Percentiles rank a stretch among this genome's conserved stretches.
Evolutionary conservation across 30 jellyfish, hydroid and myxozoan genomes (phyloP).

Genomic region (Aurelia aurita complex sp. Pacific): DNA sequence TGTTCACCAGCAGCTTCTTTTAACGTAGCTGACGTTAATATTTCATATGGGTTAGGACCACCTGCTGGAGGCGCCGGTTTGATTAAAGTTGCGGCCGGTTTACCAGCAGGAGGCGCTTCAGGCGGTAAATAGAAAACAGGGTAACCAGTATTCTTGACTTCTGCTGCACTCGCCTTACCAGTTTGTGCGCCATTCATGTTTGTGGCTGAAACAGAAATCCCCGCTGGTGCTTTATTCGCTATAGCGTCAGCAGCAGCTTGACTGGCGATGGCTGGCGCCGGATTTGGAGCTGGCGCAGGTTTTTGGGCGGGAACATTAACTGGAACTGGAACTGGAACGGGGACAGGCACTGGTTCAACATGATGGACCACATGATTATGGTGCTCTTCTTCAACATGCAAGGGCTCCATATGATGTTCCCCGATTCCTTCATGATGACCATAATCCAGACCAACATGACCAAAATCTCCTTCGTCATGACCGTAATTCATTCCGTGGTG

Average conservation of each 20-base stretch:
- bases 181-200: constrained; percentile 52
- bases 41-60: constrained; percentile 87
- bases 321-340: constrained; percentile 60
- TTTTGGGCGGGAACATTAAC: constrained; percentile 7
- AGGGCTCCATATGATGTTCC: constrained; percentile 28
- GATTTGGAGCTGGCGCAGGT: constrained; percentile 23
- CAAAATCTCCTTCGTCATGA: constrained; percentile 41
- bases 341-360: constrained; percentile 64
- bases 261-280: constrained; percentile 37
- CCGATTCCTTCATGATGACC: constrained; percentile 10
- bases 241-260: constrained; percentile 48
- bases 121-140: constrained; percentile 73
- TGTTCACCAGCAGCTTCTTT: constrained; percentile 59
- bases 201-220: constrained; percentile 47
- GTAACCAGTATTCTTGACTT: constrained; percentile 64
- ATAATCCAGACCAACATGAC: constrained; percentile 27
- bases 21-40: constrained; percentile 66
- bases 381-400: constrained; percentile 43
- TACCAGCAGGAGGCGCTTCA: constrained; percentile 46
- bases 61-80: constrained; percentile 82
- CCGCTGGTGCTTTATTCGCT: constrained; percentile 53
- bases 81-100: constrained; percentile 57
- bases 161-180: constrained; percentile 20
- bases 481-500: constrained; percentile 34
- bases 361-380: constrained; percentile 64